A percentile compares a stretch with the other conserved stretches of the same genome.
Conservation (phyloP, 2,797 vertebrate genomes). For the Sylvia borin region DNA sequence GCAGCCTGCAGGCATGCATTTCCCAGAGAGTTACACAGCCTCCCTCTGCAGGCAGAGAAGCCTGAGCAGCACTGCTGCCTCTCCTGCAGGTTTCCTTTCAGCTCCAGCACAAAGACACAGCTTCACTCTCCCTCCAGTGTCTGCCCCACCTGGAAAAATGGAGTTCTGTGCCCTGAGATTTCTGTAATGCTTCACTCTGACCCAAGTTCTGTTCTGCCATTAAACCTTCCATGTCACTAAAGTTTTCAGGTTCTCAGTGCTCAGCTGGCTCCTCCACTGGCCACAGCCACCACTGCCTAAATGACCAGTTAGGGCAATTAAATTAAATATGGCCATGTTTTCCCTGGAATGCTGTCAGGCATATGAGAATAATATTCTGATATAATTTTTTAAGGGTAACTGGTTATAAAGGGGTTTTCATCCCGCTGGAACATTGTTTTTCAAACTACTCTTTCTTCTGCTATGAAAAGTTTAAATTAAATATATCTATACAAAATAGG, state of each 20-base stretch:
- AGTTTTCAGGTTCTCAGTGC: neutral
- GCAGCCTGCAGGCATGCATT: neutral
- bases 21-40: neutral
- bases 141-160: neutral
- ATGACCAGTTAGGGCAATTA: neutral
- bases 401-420: neutral
- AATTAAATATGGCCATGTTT: neutral
- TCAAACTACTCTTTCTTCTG: neutral
- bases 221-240: neutral
- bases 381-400: neutral
- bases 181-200: neutral
- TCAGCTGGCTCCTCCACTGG: neutral
- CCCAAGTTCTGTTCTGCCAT: neutral
- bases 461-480: neutral
- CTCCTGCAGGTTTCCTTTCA: neutral
- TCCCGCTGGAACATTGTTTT: neutral
- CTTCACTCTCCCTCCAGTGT: neutral
- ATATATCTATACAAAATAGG: neutral
- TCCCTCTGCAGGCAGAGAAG: neutral
- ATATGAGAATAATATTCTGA: neutral
- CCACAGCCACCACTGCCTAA: neutral
- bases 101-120: neutral
- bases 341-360: neutral
- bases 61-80: neutral
- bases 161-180: neutral